Base-by-base conservation (phyloP, 1,140 invertebrate species). In the Drosophila leontia region DNA sequence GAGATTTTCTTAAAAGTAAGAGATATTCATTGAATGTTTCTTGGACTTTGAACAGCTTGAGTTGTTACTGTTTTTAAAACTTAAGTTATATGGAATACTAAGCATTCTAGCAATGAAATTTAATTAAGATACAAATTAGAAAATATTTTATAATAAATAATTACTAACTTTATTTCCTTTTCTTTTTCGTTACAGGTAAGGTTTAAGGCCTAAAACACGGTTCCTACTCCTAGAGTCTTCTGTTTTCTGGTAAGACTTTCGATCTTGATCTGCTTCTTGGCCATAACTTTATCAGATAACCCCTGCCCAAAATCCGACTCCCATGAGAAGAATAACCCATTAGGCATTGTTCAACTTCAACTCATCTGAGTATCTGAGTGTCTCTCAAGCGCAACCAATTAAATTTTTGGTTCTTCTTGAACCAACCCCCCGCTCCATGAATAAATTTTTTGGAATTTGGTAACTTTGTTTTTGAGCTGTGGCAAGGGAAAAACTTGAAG, bases 321-420 rank as follows among this genome's bases (percentile, higher is more conserved):
- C 45, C 59, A 58, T 53, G 58, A 44, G 44, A 82, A 67, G 67
- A 72, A 65, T 67, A 65, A 53, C 53, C 67, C 74, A 82, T 82
- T 82, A 82, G 42, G 45, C 48, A 64, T 71, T 78, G 55, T 71
- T 75, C 70, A 57, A 64, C 42, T 55, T 64, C 55, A 68, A 72
- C 63, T 74, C 57, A 62, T 41, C 44, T 60, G 61, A 69, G 41
- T 80, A 62, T 41, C 42, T 60, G 61, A 69, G 41, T 80, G 48
- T 60, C 77, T 87, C 84, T 88, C 80, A 83, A 75, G 84, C 84
- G 84, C 82, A 88, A 90, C 84, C 85, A 88, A 88, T 88, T 88
- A 88, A 88, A 80, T 76, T 78, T 87, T 80, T 44, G 34, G 69
- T 63, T 76, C 55, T 80, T 78, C 71, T 82, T 75, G 32, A 15